These are phyloP conservation scores for Syrmaticus mikado DNA, from an alignment of 2,113 vertebrate species.

Conservation along the genomic window DNA sequence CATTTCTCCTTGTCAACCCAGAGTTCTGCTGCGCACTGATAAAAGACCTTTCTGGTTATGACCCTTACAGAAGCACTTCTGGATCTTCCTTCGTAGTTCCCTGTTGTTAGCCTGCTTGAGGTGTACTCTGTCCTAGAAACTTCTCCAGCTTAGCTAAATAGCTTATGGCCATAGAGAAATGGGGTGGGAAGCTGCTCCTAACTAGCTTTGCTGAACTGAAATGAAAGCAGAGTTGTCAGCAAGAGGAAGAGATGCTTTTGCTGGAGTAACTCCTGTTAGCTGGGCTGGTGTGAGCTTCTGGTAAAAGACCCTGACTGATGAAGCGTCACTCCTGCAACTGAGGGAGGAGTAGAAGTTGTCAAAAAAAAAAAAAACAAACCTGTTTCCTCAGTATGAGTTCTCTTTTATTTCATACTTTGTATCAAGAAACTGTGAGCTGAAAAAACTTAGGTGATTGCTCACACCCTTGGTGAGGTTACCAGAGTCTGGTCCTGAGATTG, in stretches of 20 bases:
- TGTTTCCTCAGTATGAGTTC: conserved; percentile 5
- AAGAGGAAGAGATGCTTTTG: not conserved
- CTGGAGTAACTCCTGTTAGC: not conserved
- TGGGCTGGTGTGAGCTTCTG: not conserved
- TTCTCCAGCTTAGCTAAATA: not conserved
- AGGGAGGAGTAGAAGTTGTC: conserved; percentile 36
- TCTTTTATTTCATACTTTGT: conserved; percentile 23
- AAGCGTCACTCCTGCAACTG: conserved; percentile 44
- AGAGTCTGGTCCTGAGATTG: conserved; percentile 21
- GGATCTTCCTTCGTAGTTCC: not conserved
- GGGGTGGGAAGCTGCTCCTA: not conserved
- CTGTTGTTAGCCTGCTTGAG: not conserved
- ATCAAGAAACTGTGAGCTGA: not conserved
- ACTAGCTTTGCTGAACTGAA: not conserved
- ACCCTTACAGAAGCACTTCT: not conserved
- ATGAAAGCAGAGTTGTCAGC: not conserved
- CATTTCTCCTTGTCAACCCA: not conserved
- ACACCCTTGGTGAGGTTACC: not conserved
- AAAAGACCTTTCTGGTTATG: not conserved
- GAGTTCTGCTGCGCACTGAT: not conserved
- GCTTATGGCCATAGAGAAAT: not conserved
- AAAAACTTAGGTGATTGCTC: conserved; percentile 30
- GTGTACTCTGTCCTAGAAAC: conserved; percentile 1
- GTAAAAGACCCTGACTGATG: conserved; percentile 17
- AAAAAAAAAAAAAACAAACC: not conserved